A percentile compares a stretch with the other conserved stretches of the same genome.
These are phyloP conservation scores for Etheostoma spectabile DNA, from an alignment of 2,113 vertebrate species.

Conservation along the genomic window DNA sequence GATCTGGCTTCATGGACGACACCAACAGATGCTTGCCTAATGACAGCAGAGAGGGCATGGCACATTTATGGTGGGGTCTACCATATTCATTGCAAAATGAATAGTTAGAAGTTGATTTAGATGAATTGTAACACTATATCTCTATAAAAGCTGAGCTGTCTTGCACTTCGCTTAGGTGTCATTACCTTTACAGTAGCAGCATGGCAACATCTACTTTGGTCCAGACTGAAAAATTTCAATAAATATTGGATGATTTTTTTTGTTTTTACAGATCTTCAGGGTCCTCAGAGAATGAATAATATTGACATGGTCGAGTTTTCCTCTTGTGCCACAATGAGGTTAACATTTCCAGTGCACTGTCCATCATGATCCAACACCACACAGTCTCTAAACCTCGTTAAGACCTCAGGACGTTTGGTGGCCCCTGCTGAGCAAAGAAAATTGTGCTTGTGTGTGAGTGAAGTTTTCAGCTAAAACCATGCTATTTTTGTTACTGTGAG, in stretches of 20 bases:
- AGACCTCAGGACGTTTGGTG: too few species aligned
- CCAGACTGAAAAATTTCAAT: not conserved
- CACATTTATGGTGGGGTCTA: not conserved
- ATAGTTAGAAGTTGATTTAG: conserved; percentile 6
- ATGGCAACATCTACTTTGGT: not conserved
- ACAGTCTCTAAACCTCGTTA: too few species aligned
- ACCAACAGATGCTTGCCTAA: conserved; percentile 51
- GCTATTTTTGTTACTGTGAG: too few species aligned
- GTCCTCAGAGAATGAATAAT: not conserved
- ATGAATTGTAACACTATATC: not conserved
- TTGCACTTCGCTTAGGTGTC: not conserved
- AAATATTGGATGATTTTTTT: not conserved
- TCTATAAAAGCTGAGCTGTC: not conserved
- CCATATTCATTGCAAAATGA: conserved; percentile 8
- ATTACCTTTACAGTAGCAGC: not conserved
- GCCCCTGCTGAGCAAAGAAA: too few species aligned
- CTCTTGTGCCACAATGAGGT: not conserved
- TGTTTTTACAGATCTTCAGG: not conserved
- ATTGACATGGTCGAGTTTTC: not conserved
- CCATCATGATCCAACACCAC: too few species aligned
- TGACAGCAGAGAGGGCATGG: conserved; percentile 1
- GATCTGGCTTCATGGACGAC: conserved; percentile 2
- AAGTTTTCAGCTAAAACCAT: too few species aligned
- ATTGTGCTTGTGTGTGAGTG: too few species aligned
- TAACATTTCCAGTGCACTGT: not conserved